Evolutionary conservation across 2,797 vertebrate species (phyloP).

Genomic region (Acipenser ruthenus): DNA sequence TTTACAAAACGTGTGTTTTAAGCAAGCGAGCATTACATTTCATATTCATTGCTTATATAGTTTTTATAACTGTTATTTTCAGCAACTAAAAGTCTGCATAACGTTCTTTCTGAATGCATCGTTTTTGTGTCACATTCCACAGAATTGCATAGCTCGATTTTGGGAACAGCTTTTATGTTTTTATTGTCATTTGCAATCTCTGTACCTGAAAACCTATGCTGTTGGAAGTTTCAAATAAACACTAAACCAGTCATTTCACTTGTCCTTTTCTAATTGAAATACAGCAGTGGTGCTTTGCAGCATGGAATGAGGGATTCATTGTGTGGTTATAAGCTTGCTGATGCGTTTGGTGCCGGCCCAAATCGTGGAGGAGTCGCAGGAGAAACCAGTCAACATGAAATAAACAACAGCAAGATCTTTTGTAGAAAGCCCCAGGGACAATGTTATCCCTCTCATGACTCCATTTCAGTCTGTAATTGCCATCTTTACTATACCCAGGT

Average conservation of each 20-base stretch:
- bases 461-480: too few relatives aligned
- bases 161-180: constrained; percentile 34
- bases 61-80: constrained; percentile 60
- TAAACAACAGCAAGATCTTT: too few relatives aligned
- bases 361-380: background rate
- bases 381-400: too few relatives aligned
- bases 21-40: constrained; percentile 71
- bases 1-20: constrained; percentile 69
- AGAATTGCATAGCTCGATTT: constrained; percentile 42
- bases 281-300: too few relatives aligned
- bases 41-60: constrained; percentile 61
- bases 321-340: constrained; percentile 21
- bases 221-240: constrained; percentile 67
- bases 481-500: too few relatives aligned
- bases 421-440: too few relatives aligned
- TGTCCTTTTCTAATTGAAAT: background rate
- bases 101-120: constrained; percentile 49
- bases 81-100: constrained; percentile 41
- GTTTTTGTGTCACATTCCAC: constrained; percentile 59
- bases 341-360: constrained; percentile 2
- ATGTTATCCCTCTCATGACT: too few relatives aligned
- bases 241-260: constrained; percentile 44
- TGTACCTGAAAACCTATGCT: constrained; percentile 64
- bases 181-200: constrained; percentile 47
- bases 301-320: background rate